These are phyloP conservation scores for Dufourea novaeangliae DNA, from an alignment of 1,140 invertebrate species.

Conservation along the genomic window DNA sequence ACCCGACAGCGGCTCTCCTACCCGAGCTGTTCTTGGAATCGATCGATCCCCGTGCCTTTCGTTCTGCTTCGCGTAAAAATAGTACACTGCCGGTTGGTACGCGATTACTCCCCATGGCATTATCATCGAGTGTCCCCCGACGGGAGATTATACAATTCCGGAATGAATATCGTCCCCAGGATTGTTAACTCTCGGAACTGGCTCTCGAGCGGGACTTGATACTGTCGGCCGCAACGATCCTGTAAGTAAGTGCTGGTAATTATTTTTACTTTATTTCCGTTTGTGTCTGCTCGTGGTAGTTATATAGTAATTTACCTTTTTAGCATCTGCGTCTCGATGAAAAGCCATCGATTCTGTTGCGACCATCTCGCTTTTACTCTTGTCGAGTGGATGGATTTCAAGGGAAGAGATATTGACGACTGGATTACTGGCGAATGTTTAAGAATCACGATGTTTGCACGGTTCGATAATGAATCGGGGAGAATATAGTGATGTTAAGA, in stretches of 20 bases:
- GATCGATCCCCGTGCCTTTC: conserved; percentile 1
- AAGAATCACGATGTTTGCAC: background rate
- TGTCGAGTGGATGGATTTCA: background rate
- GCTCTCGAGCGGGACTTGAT: background rate
- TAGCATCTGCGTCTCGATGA: conserved; percentile 6
- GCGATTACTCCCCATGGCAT: background rate
- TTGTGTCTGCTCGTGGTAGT: conserved; percentile 4
- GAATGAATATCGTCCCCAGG: background rate
- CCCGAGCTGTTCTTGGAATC: background rate
- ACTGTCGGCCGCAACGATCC: background rate
- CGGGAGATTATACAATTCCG: background rate
- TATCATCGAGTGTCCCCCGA: conserved; percentile 12
- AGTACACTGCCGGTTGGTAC: background rate
- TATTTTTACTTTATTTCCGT: background rate
- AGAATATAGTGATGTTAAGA: too few relatives aligned
- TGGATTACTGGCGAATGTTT: background rate
- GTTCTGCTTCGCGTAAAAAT: background rate
- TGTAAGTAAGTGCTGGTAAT: background rate
- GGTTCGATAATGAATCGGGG: background rate
- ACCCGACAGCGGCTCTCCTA: background rate
- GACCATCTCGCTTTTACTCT: background rate
- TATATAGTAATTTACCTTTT: background rate
- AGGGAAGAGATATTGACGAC: background rate
- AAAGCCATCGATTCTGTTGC: conserved; percentile 12
- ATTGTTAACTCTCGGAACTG: background rate